Percentiles rank a stretch among this genome's conserved stretches.
These are phyloP conservation scores for Nebria ingens DNA, from an alignment of 1,140 invertebrate species.

Conservation along the genomic window DNA sequence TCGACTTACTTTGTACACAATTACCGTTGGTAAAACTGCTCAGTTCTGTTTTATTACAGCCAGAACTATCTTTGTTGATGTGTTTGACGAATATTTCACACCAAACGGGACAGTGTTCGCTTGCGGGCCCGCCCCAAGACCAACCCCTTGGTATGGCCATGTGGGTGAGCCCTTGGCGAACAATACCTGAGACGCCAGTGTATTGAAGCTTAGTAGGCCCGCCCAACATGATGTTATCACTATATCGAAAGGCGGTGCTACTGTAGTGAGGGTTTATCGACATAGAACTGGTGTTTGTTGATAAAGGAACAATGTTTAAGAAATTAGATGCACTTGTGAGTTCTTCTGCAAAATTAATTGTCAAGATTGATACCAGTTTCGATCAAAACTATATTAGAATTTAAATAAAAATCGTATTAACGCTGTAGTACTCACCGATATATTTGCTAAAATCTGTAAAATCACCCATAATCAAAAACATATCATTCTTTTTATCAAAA, in stretches of 20 bases:
- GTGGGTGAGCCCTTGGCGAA: conserved; percentile 57
- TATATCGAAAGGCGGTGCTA: conserved; percentile 10
- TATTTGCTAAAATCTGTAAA: conserved; percentile 19
- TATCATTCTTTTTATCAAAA: conserved; percentile 19
- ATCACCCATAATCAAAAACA: conserved; percentile 23
- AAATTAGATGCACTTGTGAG: neutral
- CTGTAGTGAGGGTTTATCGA: neutral
- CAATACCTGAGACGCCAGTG: conserved; percentile 48
- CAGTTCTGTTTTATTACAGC: neutral
- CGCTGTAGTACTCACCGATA: conserved; percentile 16
- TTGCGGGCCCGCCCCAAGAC: conserved; percentile 67
- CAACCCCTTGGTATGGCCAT: conserved; percentile 71
- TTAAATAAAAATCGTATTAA: neutral
- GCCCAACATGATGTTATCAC: conserved; percentile 26
- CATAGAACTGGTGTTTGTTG: conserved; percentile 2
- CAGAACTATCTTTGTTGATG: neutral
- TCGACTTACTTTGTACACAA: neutral
- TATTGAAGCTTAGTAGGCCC: conserved; percentile 17
- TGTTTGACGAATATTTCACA: conserved; percentile 36
- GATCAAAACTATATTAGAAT: too few species aligned
- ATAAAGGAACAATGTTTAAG: neutral
- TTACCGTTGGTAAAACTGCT: neutral
- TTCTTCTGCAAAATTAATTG: conserved; percentile 18
- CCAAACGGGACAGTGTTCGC: conserved; percentile 62
- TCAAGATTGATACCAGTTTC: too few species aligned